A percentile compares a stretch with the other conserved stretches of the same genome.
Evolutionary conservation across 2,797 vertebrate species (phyloP).

Genomic region (Carduelis carduelis): DNA sequence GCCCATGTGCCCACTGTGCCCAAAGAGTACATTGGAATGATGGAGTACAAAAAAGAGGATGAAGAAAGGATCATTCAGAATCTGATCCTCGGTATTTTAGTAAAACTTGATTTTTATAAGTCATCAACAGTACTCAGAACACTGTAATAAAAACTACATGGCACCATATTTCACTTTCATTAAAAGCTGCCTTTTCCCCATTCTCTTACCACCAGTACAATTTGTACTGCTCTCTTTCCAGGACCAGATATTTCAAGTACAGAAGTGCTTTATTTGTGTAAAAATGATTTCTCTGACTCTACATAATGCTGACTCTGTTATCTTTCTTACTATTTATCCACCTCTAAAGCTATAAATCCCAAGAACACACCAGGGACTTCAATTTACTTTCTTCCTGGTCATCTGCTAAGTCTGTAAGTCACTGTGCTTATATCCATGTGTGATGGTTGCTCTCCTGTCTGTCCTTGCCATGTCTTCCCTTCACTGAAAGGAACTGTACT

Average conservation of each 20-base stretch:
- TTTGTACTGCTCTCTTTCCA: background rate
- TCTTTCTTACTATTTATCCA: background rate
- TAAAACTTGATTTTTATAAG: background rate
- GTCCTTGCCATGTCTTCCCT: background rate
- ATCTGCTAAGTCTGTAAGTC: background rate
- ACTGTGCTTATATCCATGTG: background rate
- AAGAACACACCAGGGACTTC: background rate
- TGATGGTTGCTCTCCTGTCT: background rate
- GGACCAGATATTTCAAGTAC: background rate
- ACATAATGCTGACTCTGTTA: background rate
- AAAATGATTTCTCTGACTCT: background rate
- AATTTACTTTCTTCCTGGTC: slow-evolving; percentile 18
- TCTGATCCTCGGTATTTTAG: slow-evolving; percentile 86
- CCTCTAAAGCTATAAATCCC: background rate
- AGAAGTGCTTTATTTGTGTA: background rate
- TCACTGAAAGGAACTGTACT: background rate
- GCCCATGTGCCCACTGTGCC: slow-evolving; percentile 55
- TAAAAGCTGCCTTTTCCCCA: background rate
- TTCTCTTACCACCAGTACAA: background rate
- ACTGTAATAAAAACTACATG: background rate
- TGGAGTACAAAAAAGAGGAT: slow-evolving; percentile 90
- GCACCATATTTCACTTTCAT: rapidly evolving
- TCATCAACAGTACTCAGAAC: background rate
- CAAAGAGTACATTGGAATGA: slow-evolving; percentile 93
- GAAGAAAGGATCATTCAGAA: slow-evolving; percentile 86